Evolutionary conservation across 53 echinoderm and acorn worm genomes (phyloP), one percentile per base, ranked within the genome.

Genomic region (Apostichopus leukothele): DNA sequence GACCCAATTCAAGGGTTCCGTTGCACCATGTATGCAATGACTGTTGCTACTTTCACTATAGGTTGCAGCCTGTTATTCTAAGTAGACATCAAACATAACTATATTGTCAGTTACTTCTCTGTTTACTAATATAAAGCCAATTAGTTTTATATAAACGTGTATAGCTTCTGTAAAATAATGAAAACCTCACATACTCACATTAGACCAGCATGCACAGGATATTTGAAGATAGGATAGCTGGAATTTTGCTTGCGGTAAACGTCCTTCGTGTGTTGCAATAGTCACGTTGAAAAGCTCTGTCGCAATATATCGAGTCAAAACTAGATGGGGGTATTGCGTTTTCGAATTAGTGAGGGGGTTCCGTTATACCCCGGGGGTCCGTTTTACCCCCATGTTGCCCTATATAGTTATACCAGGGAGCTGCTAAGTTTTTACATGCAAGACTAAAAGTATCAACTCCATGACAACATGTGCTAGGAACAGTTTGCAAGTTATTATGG

Each of bases 121-220:
- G 76, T 22, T 76, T 22, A 39, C 76, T 0, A 76, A 76, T 76
- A 26, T 76, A 76, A 76, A 11, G 23, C 50, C 76, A 76, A 26
- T 76, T 76, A 23, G 76, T 76, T 53, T 53, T 16, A 81, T 81
- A 81, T 55, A 55, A 81, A 81, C 54, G 55, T 25, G 27, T 54
- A 25, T 16, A 74, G 25, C 10, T 74, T 14, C 74, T 76, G 76
- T 22, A 76, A 27, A 76, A 81, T 81, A 53, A 81, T 81, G 27
- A 55, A 81, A 81, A 81, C 81, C 54, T 55, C 1, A 53, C 51
- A 55, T 53, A 81, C 81, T 81, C 81, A 81, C 81, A 80, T 80
- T 80, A 80, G 81, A 80, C 53, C 59, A 80, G 81, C 54, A 16
- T 80, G 53, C 54, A 80, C 55, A 18, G 53, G 81, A 80, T 53